Evolutionary conservation across 2,797 vertebrate genomes (phyloP).

Genomic region (Melanotaenia trifasciata): DNA sequence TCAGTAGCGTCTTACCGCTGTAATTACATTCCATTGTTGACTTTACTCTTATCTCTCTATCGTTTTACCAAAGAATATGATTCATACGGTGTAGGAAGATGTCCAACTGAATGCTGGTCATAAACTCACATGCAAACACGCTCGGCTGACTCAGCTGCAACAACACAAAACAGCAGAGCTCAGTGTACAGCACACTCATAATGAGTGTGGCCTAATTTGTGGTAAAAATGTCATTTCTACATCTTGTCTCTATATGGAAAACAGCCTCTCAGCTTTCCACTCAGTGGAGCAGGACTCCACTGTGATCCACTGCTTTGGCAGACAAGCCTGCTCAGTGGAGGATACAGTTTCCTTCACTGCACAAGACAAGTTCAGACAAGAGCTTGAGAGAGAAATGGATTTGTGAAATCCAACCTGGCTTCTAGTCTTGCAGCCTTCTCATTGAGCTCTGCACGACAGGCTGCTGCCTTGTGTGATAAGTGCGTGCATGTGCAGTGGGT

Average conservation of each 20-base stretch:
- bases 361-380: constrained; percentile 70
- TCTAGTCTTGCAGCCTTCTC: constrained; percentile 51
- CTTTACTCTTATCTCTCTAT: not conserved
- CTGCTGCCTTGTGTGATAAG: constrained; percentile 30
- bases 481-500: constrained; percentile 3
- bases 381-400: constrained; percentile 65
- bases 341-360: constrained; percentile 71
- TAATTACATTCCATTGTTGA: not conserved
- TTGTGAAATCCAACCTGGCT: constrained; percentile 75
- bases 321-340: constrained; percentile 56
- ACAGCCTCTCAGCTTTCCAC: constrained; percentile 23
- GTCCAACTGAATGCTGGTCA: not conserved
- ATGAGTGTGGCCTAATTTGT: not conserved
- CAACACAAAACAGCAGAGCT: not conserved
- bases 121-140: not conserved
- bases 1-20: not conserved
- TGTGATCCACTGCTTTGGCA: constrained; percentile 43
- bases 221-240: not conserved
- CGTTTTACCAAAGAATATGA: not conserved
- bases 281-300: constrained; percentile 37
- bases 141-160: not conserved
- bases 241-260: not conserved
- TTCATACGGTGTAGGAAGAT: not conserved
- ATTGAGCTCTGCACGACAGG: constrained; percentile 25
- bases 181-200: not conserved